These are phyloP conservation scores for Lycopodina hypogea DNA, from an alignment of 37 sponge, comb jelly and placozoan genomes.

Conservation along the genomic window DNA sequence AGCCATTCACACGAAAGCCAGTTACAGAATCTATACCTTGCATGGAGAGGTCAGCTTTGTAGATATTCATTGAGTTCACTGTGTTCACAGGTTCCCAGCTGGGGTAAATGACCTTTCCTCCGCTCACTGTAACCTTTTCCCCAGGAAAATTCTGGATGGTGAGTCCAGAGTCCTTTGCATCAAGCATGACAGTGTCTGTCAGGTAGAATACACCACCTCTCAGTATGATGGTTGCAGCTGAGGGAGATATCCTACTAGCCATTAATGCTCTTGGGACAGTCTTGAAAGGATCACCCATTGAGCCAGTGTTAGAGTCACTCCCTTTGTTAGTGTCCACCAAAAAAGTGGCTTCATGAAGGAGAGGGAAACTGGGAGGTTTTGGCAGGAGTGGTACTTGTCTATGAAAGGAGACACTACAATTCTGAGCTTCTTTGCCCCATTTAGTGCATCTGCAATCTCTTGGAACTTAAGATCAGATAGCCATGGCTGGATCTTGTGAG, in stretches of 20 bases:
- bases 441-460: slow-evolving; percentile 54
- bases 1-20: slow-evolving; percentile 52
- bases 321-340: slow-evolving; percentile 60
- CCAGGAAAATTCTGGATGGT: slow-evolving; percentile 41
- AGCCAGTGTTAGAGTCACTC: slow-evolving; percentile 56
- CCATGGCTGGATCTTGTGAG: slow-evolving; percentile 55
- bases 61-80: slow-evolving; percentile 15
- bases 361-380: slow-evolving; percentile 30
- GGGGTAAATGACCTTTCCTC: slow-evolving; percentile 48
- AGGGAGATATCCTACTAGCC: slow-evolving; percentile 12
- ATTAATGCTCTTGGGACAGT: slow-evolving; percentile 35
- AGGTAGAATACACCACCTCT: slow-evolving; percentile 61
- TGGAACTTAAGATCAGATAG: slow-evolving; percentile 28
- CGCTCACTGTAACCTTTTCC: slow-evolving; percentile 63
- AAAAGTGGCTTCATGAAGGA: neutral
- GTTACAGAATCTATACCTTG: slow-evolving; percentile 39
- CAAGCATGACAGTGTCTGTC: slow-evolving; percentile 41
- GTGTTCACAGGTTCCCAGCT: slow-evolving; percentile 35
- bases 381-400: slow-evolving; percentile 6
- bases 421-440: slow-evolving; percentile 58
- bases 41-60: slow-evolving; percentile 51
- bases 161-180: slow-evolving; percentile 23
- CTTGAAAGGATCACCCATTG: slow-evolving; percentile 31
- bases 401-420: slow-evolving; percentile 44
- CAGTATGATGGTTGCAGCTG: slow-evolving; percentile 40